Conservation (phyloP, 1,140 invertebrate genomes). For the Heliothis virescens region DNA sequence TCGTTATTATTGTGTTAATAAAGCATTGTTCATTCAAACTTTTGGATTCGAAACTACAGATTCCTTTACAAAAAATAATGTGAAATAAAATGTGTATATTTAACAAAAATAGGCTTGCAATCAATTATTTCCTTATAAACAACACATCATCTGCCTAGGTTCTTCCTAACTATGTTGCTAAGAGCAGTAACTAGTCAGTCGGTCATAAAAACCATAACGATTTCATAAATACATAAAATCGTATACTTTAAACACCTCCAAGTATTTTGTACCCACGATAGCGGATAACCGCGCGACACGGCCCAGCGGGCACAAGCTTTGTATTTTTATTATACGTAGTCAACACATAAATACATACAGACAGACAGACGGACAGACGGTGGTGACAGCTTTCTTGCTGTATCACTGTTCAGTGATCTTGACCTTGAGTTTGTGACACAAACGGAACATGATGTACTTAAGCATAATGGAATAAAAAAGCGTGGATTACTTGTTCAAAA, state of each 20-base stretch:
- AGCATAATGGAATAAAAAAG: neutral
- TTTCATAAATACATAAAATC: neutral
- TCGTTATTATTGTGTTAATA: too few relatives aligned
- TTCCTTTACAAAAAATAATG: too few relatives aligned
- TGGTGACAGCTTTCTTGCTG: neutral
- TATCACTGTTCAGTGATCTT: slow-evolving; percentile 7
- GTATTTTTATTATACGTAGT: slow-evolving; percentile 34
- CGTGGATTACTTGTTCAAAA: neutral
- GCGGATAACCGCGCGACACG: slow-evolving; percentile 39
- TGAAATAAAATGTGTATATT: too few relatives aligned
- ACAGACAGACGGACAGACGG: neutral
- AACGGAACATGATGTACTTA: neutral
- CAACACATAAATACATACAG: slow-evolving; percentile 12
- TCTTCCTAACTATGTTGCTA: too few relatives aligned
- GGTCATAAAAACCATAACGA: neutral
- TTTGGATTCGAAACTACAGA: too few relatives aligned
- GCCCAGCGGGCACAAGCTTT: slow-evolving; percentile 33
- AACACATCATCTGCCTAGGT: too few relatives aligned
- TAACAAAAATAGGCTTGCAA: too few relatives aligned
- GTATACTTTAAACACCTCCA: slow-evolving; percentile 6
- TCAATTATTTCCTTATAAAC: too few relatives aligned
- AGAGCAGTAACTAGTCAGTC: too few relatives aligned
- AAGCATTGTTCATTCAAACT: too few relatives aligned
- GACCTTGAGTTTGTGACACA: slow-evolving; percentile 7
- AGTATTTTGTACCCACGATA: slow-evolving; percentile 28